Percentiles rank a stretch among this genome's conserved stretches.
These are phyloP conservation scores for Lanius collurio DNA, from an alignment of 2,113 vertebrate genomes.

Conservation along the genomic window DNA sequence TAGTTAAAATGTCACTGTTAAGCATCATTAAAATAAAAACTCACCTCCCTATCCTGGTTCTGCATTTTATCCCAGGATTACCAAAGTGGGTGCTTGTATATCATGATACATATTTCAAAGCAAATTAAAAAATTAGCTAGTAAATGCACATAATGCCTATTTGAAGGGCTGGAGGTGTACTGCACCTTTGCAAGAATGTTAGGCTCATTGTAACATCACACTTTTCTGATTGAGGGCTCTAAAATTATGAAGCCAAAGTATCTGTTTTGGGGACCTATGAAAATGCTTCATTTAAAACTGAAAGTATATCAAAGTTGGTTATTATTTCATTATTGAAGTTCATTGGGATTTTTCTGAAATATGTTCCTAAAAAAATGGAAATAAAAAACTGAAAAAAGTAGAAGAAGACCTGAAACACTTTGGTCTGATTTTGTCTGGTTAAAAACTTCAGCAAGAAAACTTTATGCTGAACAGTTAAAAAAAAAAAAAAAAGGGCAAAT, in stretches of 20 bases:
- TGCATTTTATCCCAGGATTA: neutral
- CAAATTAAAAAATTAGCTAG: neutral
- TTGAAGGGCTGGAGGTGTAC: neutral
- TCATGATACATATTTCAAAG: neutral
- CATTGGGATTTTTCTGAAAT: neutral
- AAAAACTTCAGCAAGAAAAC: neutral
- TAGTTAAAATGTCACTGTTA: neutral
- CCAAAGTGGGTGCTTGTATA: neutral
- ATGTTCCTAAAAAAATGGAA: neutral
- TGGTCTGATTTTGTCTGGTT: neutral
- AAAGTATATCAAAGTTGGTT: neutral
- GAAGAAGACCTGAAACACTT: neutral
- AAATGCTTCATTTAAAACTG: neutral
- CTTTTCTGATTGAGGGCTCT: neutral
- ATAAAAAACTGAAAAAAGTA: neutral
- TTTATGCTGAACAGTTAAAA: neutral
- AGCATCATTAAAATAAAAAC: constrained; percentile 1
- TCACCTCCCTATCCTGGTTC: neutral
- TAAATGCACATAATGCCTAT: neutral
- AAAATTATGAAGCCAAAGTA: neutral
- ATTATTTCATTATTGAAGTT: neutral
- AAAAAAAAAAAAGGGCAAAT: fast-evolving
- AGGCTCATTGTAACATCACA: neutral
- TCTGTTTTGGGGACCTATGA: neutral
- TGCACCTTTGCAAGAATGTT: neutral